Evolutionary conservation across 2,113 vertebrate genomes (phyloP).

Genomic region (Stegostoma tigrinum): DNA sequence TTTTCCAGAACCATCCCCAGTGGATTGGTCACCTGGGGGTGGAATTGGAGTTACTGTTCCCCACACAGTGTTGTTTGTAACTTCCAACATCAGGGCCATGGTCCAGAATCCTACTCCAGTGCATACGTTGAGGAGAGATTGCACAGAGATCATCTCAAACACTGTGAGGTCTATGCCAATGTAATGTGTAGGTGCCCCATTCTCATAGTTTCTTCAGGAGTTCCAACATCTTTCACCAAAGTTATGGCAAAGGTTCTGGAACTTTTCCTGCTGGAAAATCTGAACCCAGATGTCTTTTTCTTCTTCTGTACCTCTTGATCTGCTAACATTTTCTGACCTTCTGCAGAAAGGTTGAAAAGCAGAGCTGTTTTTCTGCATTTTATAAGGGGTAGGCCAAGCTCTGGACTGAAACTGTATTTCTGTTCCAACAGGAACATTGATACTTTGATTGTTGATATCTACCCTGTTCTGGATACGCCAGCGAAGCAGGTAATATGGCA

Average conservation of each 20-base stretch:
- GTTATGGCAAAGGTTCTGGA: background rate
- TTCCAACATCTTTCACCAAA: background rate
- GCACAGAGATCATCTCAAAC: background rate
- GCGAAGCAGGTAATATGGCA: slow-evolving; percentile 98
- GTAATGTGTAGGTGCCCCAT: background rate
- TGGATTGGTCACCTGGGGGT: too few relatives aligned
- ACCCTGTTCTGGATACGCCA: slow-evolving; percentile 88
- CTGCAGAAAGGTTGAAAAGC: background rate
- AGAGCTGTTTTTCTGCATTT: background rate
- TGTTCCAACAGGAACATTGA: slow-evolving; percentile 77
- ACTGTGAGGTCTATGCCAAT: background rate
- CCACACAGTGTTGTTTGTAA: too few relatives aligned
- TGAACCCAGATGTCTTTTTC: too few relatives aligned
- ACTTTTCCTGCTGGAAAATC: background rate
- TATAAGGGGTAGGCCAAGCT: background rate
- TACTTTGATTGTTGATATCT: slow-evolving; percentile 89
- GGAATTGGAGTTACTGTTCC: too few relatives aligned
- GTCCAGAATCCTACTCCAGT: background rate
- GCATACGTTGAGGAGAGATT: background rate
- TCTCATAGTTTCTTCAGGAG: background rate
- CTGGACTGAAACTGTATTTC: background rate
- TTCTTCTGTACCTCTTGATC: background rate
- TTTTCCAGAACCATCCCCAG: too few relatives aligned
- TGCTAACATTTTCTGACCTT: background rate
- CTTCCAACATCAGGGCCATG: too few relatives aligned